phyloP scores from a whole-genome alignment of 2,888 invertebrate genomes.

The Dryadula phaetusa region DNA sequence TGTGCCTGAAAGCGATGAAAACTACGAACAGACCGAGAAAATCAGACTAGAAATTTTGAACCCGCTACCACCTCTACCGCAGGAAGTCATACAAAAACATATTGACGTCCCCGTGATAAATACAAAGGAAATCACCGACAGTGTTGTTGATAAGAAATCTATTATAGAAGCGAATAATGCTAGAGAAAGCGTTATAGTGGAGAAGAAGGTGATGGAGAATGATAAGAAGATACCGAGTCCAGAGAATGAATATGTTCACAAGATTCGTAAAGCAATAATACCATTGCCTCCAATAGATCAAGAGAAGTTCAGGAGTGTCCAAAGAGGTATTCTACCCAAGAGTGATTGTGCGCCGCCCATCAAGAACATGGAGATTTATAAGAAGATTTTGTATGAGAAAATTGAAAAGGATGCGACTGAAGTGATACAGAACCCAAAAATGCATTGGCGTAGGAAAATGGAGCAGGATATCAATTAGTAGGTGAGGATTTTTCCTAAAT shows the following conservation, averaged over 20 bases:
- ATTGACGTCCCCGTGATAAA: constrained; percentile 47
- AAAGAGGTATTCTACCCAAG: constrained; percentile 44
- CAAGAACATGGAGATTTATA: constrained; percentile 72
- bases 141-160: constrained; percentile 65
- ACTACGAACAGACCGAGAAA: constrained; percentile 62
- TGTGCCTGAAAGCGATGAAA: constrained; percentile 33
- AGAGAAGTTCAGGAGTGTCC: constrained; percentile 64
- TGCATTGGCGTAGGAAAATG: constrained; percentile 70
- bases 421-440: constrained; percentile 58
- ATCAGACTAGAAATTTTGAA: constrained; percentile 65
- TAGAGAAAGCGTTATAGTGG: constrained; percentile 77
- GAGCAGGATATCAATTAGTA: constrained; percentile 65
- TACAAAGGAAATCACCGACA: constrained; percentile 27
- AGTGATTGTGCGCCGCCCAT: constrained; percentile 59
- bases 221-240: constrained; percentile 55
- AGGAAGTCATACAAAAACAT: constrained; percentile 68
- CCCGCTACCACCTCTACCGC: constrained; percentile 69
- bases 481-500: constrained; percentile 43
- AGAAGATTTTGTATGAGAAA: constrained; percentile 73
- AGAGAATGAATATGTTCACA: constrained; percentile 68
- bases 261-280: constrained; percentile 72
- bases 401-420: constrained; percentile 56
- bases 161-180: constrained; percentile 78
- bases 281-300: constrained; percentile 73
- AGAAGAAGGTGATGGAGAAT: constrained; percentile 53